These are phyloP conservation scores for Lepidostoma basale DNA, from an alignment of 1,140 invertebrate species.

Conservation along the genomic window DNA sequence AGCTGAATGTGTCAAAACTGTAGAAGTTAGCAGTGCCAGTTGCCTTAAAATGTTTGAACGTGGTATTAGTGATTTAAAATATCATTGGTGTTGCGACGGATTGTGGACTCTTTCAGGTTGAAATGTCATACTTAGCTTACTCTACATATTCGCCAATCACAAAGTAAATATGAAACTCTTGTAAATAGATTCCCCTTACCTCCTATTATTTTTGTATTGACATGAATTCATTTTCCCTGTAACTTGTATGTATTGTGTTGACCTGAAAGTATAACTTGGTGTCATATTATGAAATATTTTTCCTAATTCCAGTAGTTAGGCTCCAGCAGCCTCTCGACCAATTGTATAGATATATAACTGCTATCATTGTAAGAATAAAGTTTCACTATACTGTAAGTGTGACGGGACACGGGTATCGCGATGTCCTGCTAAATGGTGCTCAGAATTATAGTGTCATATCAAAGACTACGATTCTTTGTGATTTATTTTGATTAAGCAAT, in stretches of 20 bases:
- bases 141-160: neutral
- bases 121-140: neutral
- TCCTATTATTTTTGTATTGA: constrained; percentile 1
- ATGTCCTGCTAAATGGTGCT: constrained; percentile 43
- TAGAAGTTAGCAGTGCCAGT: constrained; percentile 34
- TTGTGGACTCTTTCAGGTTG: constrained; percentile 6
- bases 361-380: constrained; percentile 28
- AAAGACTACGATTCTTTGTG: constrained; percentile 36
- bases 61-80: constrained; percentile 23
- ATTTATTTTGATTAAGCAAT: constrained; percentile 16
- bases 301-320: constrained; percentile 34
- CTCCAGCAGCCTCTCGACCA: constrained; percentile 36
- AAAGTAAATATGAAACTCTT: too few species aligned
- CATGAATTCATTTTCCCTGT: neutral
- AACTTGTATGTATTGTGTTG: constrained; percentile 31
- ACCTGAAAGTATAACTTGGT: constrained; percentile 25
- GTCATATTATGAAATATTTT: constrained; percentile 35
- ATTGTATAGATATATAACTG: constrained; percentile 22
- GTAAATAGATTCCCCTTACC: neutral
- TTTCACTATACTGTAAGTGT: constrained; percentile 34
- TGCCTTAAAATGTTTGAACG: constrained; percentile 43
- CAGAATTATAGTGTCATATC: constrained; percentile 46
- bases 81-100: constrained; percentile 7
- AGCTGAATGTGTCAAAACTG: constrained; percentile 26
- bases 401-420: constrained; percentile 29